A percentile compares a stretch with the other conserved stretches of the same genome.
phyloP scores from a whole-genome alignment of 1,140 invertebrate species.

The Saccostrea glomerata region DNA sequence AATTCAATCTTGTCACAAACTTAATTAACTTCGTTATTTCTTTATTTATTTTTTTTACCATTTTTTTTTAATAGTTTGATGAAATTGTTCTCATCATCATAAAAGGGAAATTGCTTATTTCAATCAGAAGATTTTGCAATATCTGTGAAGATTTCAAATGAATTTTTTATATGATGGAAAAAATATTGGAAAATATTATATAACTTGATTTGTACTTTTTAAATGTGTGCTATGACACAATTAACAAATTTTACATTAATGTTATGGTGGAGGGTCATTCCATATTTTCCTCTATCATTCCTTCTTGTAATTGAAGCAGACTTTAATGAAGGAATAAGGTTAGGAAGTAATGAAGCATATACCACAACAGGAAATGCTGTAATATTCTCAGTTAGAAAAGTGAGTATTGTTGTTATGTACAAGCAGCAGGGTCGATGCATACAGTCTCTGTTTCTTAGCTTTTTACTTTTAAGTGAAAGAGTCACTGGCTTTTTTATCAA shows the following conservation, averaged over 20 bases:
- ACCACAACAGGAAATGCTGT: background rate
- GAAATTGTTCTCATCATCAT: too few relatives aligned
- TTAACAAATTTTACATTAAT: background rate
- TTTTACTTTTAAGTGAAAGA: background rate
- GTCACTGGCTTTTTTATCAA: background rate
- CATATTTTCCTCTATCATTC: background rate
- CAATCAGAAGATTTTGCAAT: too few relatives aligned
- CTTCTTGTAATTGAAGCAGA: background rate
- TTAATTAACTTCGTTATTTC: too few relatives aligned
- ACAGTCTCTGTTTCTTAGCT: background rate
- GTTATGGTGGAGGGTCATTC: background rate
- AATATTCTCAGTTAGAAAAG: constrained; percentile 20
- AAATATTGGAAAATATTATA: background rate
- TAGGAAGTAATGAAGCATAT: constrained; percentile 13
- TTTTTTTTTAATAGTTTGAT: too few relatives aligned
- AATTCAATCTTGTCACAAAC: too few relatives aligned
- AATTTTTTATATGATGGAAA: background rate
- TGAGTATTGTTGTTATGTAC: constrained; percentile 3
- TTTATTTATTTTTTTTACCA: too few relatives aligned
- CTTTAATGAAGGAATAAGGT: background rate
- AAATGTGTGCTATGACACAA: background rate
- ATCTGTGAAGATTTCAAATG: background rate
- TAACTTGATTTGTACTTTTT: constrained; percentile 6
- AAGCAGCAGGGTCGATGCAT: background rate
- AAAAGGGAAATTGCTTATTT: too few relatives aligned